Conservation (phyloP, 2,888 invertebrate genomes). For the Lepidocyrtinus sp. region DNA sequence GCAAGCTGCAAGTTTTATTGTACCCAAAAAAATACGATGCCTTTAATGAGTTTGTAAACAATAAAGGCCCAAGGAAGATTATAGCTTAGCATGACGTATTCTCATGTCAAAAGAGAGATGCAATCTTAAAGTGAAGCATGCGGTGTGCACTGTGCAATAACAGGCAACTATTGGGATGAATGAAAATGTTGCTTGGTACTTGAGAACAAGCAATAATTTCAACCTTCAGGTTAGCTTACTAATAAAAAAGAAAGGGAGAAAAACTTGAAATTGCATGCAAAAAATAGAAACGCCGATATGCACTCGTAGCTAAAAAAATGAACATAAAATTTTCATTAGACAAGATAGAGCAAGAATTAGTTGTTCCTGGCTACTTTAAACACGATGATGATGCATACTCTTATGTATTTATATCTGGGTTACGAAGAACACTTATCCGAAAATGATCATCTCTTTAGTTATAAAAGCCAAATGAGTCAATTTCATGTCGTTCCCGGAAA, state of each 20-base stretch:
- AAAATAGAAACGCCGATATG: not conserved
- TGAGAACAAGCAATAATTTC: slow-evolving; percentile 39
- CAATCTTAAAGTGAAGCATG: too few species aligned
- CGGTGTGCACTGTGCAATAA: too few species aligned
- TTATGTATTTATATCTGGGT: not conserved
- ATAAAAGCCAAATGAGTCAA: too few species aligned
- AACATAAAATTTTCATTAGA: not conserved
- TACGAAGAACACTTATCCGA: too few species aligned
- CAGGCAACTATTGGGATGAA: too few species aligned
- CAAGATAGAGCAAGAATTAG: slow-evolving; percentile 2
- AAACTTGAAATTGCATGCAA: slow-evolving; percentile 42
- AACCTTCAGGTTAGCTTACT: slow-evolving; percentile 49
- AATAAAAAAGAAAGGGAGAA: slow-evolving; percentile 20
- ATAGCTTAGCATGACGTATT: not conserved
- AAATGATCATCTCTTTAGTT: too few species aligned
- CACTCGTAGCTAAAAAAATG: not conserved
- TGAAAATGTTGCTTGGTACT: not conserved
- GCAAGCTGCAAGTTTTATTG: too few species aligned
- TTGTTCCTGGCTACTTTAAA: not conserved
- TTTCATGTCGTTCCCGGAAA: too few species aligned
- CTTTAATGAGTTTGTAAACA: too few species aligned
- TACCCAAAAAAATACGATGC: too few species aligned
- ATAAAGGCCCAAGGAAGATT: too few species aligned
- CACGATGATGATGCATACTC: not conserved
- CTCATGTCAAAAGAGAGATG: not conserved